These are phyloP conservation scores for Phylloscopus trochilus DNA, from an alignment of 2,113 vertebrate genomes.

Conservation along the genomic window DNA sequence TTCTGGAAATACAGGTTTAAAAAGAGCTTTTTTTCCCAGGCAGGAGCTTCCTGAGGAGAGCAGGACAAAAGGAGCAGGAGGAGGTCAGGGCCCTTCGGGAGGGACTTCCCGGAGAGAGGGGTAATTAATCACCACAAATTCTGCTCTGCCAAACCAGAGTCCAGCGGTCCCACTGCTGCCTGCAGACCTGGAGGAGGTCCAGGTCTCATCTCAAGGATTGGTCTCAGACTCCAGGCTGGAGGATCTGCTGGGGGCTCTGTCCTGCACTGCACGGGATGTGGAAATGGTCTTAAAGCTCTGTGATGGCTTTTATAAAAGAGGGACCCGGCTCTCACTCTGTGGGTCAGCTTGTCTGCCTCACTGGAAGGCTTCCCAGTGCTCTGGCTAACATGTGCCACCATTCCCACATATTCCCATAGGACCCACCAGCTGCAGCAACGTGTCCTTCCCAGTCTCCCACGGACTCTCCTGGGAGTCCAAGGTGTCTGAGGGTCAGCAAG, in stretches of 20 bases:
- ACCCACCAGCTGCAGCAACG: background rate
- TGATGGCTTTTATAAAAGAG: background rate
- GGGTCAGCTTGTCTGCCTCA: background rate
- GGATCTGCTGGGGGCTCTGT: background rate
- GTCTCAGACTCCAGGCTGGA: background rate
- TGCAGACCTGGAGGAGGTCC: background rate
- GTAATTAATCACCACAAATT: background rate
- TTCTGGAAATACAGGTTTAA: background rate
- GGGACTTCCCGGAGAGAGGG: background rate
- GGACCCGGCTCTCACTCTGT: background rate
- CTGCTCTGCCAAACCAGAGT: background rate
- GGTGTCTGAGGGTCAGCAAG: background rate
- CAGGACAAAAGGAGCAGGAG: background rate
- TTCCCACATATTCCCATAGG: background rate
- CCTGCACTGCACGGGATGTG: fast-evolving
- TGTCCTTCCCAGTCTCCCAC: background rate
- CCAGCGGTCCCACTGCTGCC: background rate
- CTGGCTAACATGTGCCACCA: background rate
- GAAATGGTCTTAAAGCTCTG: background rate
- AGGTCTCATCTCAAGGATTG: background rate
- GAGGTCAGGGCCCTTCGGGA: background rate
- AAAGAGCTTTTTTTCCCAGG: background rate
- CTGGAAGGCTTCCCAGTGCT: background rate
- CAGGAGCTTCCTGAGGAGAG: background rate
- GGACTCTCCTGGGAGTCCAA: background rate